These are phyloP conservation scores for Merodon equestris DNA, from an alignment of 2,888 invertebrate species.

Conservation along the genomic window DNA sequence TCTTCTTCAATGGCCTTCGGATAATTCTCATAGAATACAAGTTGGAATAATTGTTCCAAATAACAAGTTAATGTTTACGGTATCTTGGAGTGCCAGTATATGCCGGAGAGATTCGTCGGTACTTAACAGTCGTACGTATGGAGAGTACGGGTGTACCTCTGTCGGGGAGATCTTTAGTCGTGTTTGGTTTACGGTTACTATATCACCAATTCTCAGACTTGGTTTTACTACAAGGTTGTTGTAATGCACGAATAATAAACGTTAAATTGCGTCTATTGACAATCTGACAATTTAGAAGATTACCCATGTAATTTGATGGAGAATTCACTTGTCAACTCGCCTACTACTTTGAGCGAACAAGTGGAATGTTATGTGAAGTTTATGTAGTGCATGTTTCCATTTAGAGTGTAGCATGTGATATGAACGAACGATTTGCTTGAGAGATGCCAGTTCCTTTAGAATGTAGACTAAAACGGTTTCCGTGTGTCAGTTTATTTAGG, in stretches of 20 bases:
- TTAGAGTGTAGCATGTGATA: neutral
- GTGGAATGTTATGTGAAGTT: neutral
- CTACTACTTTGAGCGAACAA: neutral
- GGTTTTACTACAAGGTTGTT: constrained; percentile 21
- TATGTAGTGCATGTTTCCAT: no score
- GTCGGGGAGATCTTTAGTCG: no score
- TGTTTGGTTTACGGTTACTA: constrained; percentile 48
- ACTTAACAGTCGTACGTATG: constrained; percentile 30
- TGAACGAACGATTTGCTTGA: neutral
- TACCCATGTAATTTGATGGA: constrained; percentile 60
- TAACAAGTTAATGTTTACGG: constrained; percentile 55
- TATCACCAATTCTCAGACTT: neutral
- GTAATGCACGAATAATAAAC: constrained; percentile 63
- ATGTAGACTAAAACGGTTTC: no score
- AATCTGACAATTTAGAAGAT: constrained; percentile 64
- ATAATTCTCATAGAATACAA: constrained; percentile 31
- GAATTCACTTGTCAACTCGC: constrained; percentile 48
- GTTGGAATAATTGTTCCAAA: constrained; percentile 57
- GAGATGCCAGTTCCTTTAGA: neutral
- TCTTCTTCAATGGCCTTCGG: constrained; percentile 1
- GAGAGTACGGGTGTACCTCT: constrained; percentile 10
- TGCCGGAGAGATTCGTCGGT: neutral
- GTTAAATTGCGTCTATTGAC: constrained; percentile 67
- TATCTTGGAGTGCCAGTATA: constrained; percentile 5
- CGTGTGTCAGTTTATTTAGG: no score